These are phyloP conservation scores for Nephrotoma flavescens DNA, from an alignment of 2,888 invertebrate species.

Conservation along the genomic window DNA sequence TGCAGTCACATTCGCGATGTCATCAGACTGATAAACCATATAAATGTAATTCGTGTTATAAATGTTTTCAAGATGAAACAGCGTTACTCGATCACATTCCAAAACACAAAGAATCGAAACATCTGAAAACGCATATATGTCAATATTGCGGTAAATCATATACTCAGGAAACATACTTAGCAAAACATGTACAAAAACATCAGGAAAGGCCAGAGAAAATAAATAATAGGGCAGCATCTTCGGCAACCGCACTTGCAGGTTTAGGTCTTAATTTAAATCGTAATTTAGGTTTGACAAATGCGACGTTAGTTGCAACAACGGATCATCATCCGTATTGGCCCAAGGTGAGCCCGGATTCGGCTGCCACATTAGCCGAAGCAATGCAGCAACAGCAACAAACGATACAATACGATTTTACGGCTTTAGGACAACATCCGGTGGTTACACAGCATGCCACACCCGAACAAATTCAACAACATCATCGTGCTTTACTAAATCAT, in stretches of 20 bases:
- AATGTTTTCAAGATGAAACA: constrained; percentile 96
- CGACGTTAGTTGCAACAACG: constrained; percentile 31
- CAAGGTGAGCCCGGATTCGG: constrained; percentile 68
- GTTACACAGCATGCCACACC: constrained; percentile 29
- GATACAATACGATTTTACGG: constrained; percentile 24
- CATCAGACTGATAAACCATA: constrained; percentile 99
- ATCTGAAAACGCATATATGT: constrained; percentile 98
- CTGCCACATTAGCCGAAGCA: constrained; percentile 42
- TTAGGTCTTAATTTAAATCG: constrained; percentile 15
- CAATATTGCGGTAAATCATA: constrained; percentile 99
- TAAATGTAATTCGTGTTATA: constrained; percentile 99
- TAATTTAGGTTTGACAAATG: constrained; percentile 14
- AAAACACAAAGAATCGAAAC: constrained; percentile 98
- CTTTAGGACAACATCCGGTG: constrained; percentile 23
- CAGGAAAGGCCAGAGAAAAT: constrained; percentile 78
- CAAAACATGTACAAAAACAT: constrained; percentile 99
- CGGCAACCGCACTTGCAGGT: constrained; percentile 11
- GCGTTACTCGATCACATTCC: constrained; percentile 97
- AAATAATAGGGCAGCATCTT: constrained; percentile 19
- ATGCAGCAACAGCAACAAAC: constrained; percentile 45
- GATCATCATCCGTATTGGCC: constrained; percentile 69
- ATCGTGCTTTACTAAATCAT: constrained; percentile 38
- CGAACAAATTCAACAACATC: constrained; percentile 54
- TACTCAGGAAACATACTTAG: constrained; percentile 97
- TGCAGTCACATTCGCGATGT: constrained; percentile 97